Evolutionary conservation across 2,113 vertebrate species (phyloP), one percentile per base, ranked within the genome.

Genomic region (Coturnix japonica): DNA sequence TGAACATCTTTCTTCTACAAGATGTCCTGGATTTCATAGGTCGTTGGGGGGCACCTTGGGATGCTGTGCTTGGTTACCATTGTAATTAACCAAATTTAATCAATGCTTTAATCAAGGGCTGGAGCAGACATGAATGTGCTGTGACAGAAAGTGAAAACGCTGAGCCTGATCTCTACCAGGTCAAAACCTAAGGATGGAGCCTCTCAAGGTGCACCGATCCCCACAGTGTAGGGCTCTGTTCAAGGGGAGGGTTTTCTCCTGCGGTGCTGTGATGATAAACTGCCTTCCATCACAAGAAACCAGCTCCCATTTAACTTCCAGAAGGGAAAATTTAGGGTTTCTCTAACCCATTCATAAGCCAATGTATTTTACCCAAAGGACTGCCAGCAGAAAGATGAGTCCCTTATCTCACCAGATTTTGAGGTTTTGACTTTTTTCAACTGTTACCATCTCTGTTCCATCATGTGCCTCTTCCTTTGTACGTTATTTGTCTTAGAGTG

Each of bases 51-150:
- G 74, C 56, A 85, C 74, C 87, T 95, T 84, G 95, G 85, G 91
- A 86, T 89, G 77, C 44, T 0, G 3, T 87, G 86, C 86, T 93
- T 95, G 88, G 82, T 91, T 95, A 91, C 70, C 64, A 14, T 4
- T 75, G 43, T 75, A 94, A 94, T 94, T 75, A 93, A 77, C 41
- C 59, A 88, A 6, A 85, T 84, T 77, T 57, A 94, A 92, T 91
- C 79, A 83, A 75, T 0, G 0, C 26, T 53, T 46, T 61, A 69
- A 83, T 54, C 77, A 63, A 81, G 37, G 61, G 13, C 75, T 72
- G 72, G 13, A 87, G 70, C 31, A 82, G 80, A 61, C 77, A 49
- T 1, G 16, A 61, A 82, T 81, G 44, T 2, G 0, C 23, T 26
- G 12, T 33, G 26, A 56, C 0, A 1, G 41, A 53, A 51, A 37